Base-by-base conservation (phyloP, 2,113 vertebrate genomes). In the Eubucco bourcierii region DNA sequence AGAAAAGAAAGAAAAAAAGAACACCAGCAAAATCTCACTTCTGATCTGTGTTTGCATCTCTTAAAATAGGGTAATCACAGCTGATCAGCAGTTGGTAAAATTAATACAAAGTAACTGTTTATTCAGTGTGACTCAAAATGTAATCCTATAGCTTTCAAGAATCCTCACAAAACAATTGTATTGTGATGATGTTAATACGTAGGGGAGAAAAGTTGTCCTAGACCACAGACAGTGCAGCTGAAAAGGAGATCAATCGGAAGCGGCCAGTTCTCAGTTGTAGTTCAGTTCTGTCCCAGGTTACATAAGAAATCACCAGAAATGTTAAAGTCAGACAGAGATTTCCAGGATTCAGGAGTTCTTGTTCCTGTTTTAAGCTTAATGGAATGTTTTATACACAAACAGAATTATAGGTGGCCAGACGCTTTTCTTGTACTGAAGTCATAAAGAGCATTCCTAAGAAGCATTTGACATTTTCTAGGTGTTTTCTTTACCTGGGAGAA, bases 31-130 rank as follows among this genome's bases (percentile, higher is more conserved):
- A 13, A 52, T 8, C 23, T 13, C 50, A 21, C 15, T 34, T 78
- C 64, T 88, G 64, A 78, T 65, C 46, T 67, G 55, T 73, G 27
- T 78, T 93, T 90, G 47, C 28, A 21, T 78, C 33, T 82, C 56
- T 87, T 91, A 90, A 86, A 94, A 87, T 80, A 68, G 31, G 82
- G 39, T 78, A 82, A 73, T 84, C 64, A 68, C 63, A 90, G 41
- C 17, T 83, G 80, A 95, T 94, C 91, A 94, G 80, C 88, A 78
- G 77, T 92, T 91, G 89, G 90, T 94, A 91, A 91, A 92, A 93
- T 90, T 90, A 92, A 91, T 91, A 76, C 52, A 80, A 74, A 94
- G 63, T 55, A 74, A 81, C 73, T 81, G 47, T 87, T 90, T 74
- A 44, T 90, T 96, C 64, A 64, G 5, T 47, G 20, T 77, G 74